A percentile compares a stretch with the other conserved stretches of the same genome.
phyloP scores from a whole-genome alignment of 2,797 vertebrate genomes.

The Syndactyla subalaris region DNA sequence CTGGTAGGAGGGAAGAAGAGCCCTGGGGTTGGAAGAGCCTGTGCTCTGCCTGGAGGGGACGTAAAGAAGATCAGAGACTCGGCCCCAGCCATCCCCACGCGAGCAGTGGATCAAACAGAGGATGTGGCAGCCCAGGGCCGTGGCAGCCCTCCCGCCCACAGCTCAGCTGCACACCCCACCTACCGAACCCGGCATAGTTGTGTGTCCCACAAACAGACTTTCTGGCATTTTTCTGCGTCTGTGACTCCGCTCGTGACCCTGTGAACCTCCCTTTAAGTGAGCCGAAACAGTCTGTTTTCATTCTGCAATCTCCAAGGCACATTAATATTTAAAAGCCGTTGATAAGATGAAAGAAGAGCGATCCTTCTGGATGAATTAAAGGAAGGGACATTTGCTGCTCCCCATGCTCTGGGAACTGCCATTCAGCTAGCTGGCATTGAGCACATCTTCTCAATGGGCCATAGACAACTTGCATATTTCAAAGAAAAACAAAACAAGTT shows the following conservation, averaged over 20 bases:
- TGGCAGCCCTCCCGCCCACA: background rate
- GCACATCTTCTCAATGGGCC: constrained; percentile 24
- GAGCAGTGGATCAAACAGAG: background rate
- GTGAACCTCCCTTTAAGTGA: constrained; percentile 56
- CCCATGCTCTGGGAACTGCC: constrained; percentile 26
- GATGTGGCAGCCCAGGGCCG: background rate
- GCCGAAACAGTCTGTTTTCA: constrained; percentile 36
- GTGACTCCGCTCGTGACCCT: constrained; percentile 52
- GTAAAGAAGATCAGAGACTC: background rate
- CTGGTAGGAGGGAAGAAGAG: background rate
- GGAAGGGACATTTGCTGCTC: constrained; percentile 4
- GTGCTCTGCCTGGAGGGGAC: background rate
- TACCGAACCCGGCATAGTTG: constrained; percentile 1
- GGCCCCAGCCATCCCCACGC: background rate
- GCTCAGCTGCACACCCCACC: constrained; percentile 7
- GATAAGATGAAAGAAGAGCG: constrained; percentile 56
- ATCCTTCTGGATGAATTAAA: constrained; percentile 12
- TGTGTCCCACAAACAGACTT: constrained; percentile 48
- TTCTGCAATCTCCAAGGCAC: constrained; percentile 2
- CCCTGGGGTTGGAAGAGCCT: background rate
- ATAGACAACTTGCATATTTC: background rate
- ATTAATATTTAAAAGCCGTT: constrained; percentile 52
- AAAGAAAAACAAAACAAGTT: constrained; percentile 32
- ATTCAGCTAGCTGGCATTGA: background rate
- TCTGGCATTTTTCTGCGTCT: constrained; percentile 63